Evolutionary conservation across 2,888 invertebrate genomes (phyloP).

Genomic region (Eledone cirrhosa): DNA sequence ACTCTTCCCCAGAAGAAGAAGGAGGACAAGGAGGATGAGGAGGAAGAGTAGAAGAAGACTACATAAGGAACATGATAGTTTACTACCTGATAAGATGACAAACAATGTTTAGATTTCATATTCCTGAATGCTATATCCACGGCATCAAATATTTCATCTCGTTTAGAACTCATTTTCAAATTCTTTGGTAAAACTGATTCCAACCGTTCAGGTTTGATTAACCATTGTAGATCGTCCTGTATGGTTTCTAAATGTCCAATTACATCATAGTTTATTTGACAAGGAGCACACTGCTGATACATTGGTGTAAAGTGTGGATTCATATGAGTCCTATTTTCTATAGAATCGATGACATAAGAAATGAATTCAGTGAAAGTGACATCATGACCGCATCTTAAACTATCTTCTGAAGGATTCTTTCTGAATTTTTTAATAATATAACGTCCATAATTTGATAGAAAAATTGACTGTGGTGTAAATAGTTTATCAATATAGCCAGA

Average conservation of each 20-base stretch:
- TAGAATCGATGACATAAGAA: not conserved
- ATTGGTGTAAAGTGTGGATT: conserved; percentile 4
- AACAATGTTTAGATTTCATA: not conserved
- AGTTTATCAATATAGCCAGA: conserved; percentile 20
- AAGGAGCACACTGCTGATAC: conserved; percentile 16
- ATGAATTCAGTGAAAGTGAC: conserved; percentile 16
- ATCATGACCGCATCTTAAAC: conserved; percentile 16
- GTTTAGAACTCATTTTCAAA: not conserved
- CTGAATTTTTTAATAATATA: not conserved
- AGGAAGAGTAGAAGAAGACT: too few species aligned
- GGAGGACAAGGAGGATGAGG: too few species aligned
- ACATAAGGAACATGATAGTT: not conserved
- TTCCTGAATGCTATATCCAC: conserved; percentile 4
- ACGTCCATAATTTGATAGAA: not conserved
- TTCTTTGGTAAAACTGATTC: not conserved
- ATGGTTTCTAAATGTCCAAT: conserved; percentile 5
- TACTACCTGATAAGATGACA: not conserved
- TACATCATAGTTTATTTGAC: not conserved
- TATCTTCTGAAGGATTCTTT: not conserved
- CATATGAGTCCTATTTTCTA: not conserved
- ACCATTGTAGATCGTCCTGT: not conserved
- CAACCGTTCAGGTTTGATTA: not conserved
- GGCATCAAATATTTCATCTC: conserved; percentile 14
- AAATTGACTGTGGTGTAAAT: not conserved
- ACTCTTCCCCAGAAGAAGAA: too few species aligned